Base-by-base conservation (phyloP, 2,797 vertebrate species). In the Eutrigla gurnardus region DNA sequence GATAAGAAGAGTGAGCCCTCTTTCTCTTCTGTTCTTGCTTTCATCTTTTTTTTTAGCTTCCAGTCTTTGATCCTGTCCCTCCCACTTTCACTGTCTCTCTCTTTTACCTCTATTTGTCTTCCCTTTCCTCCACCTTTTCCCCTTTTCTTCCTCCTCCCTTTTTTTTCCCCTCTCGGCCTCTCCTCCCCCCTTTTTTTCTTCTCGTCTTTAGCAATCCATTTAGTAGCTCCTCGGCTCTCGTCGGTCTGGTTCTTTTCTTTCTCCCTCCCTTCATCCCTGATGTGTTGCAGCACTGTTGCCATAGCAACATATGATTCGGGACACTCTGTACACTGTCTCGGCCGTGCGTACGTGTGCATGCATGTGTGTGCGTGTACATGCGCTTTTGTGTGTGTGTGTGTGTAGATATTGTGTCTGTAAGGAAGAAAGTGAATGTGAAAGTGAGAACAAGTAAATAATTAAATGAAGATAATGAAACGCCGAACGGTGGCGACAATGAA, bases 231-330 rank as follows among this genome's bases (percentile, higher is more conserved):
- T 84, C 71, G 63, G 80, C 86, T 88, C 76, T 80, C n/a, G 3
- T 54, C 61, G 70, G 70, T 73, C 73, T 73, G 77, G 60, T 54
- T 63, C 52, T 75, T 79, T 50, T 73, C 57, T 65, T 11, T 52
- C 58, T 37, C 14, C 47, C 73, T 70, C 73, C 46, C 50, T 46
- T 43, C 47, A 74, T 53, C 18, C 9, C 87, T 86, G 82, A 89
- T 89, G 85, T 92, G 86, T 89, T 90, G 80, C 86, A 53, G 70
- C 45, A 11, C 81, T 80, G 93, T 91, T 93, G 86, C 92, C 85
- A 73, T 93, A 80, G 89, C 88, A 92, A 94, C 91, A 2, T 68
- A 74, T 82, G 85, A 94, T 89, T 90, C 82, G 72, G 91, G 89
- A 92, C 92, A 93, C 75, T 82, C 58, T 86, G 91, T 90, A 71